phyloP scores from a whole-genome alignment of 2,797 vertebrate genomes.

The Atherinosoma microstoma region DNA sequence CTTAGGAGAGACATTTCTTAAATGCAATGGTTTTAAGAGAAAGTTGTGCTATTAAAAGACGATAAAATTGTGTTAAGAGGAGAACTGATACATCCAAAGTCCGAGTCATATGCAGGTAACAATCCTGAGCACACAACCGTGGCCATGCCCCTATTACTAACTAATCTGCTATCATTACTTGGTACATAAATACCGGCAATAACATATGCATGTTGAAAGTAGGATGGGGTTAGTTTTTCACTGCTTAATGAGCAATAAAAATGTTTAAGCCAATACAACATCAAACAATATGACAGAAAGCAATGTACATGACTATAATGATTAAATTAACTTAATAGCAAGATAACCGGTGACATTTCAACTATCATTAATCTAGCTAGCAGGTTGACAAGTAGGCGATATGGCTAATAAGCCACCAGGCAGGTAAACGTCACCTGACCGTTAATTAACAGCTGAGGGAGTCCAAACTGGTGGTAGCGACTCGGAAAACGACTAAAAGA shows the following conservation, averaged over 20 bases:
- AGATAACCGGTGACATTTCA: constrained; percentile 43
- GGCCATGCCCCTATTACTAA: background rate
- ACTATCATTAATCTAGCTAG: constrained; percentile 29
- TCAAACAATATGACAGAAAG: background rate
- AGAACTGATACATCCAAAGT: background rate
- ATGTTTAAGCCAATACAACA: background rate
- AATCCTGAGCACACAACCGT: constrained; percentile 1
- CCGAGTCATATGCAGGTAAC: background rate
- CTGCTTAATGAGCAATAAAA: background rate
- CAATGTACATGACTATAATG: background rate
- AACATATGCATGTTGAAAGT: constrained; percentile 5
- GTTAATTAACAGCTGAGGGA: background rate
- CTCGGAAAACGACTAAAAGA: background rate
- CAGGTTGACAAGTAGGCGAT: constrained; percentile 30
- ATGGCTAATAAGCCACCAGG: constrained; percentile 54
- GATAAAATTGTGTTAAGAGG: background rate
- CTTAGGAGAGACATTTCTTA: background rate
- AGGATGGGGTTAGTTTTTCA: background rate
- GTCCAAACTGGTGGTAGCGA: background rate
- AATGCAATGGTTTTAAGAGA: background rate
- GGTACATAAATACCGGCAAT: constrained; percentile 3
- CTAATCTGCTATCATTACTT: constrained; percentile 1
- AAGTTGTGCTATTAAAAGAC: background rate
- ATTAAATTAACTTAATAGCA: constrained; percentile 38
- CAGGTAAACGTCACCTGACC: constrained; percentile 15